Base-by-base conservation (phyloP, 2,888 invertebrate species). In the Drosophila demipolita region DNA sequence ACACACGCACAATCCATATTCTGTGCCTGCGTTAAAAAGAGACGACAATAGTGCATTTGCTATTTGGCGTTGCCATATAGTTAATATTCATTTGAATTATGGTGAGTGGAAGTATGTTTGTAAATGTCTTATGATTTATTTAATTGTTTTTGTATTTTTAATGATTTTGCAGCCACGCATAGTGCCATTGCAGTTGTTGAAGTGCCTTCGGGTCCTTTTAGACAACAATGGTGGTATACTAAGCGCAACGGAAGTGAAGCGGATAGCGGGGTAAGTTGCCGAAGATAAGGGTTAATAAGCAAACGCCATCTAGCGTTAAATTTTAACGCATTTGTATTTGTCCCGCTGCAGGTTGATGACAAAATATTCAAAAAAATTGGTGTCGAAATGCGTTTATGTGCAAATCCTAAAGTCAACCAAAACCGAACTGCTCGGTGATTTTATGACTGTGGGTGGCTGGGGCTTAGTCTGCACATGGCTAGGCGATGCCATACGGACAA, bases 361-460 rank as follows among this genome's bases (percentile, higher is more conserved):
- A 54, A 98, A 98, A 93, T 98, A 97, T 94, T 98, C 98, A 1
- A 98, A 97, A 93, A 99, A 98, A 93, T 94, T 99, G 82, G 98
- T 99, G 63, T 98, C 98, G 85, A 98, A 98, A 94, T 98, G 98
- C 94, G 97, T 98, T 90, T 99, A 98, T 91, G 96, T 98, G 87
- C 97, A 98, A 93, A 98, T 99, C 90, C 94, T 99, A 69, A 97
- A 97, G 93, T 96, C 96, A 75, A 98, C 98, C 15, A 96, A 96
- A 91, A 95, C 96, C 8, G 96, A 97, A 76, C 94, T 98, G 73
- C 94, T 99, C 62, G 96, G 96, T 73, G 95, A 96, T 95, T 98
- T 98, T 92, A 97, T 99, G 96, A 95, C 95, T 68, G 96, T 96
- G 69, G 98, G 98, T 79, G 99, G 98, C 53, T 99, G 99, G 99